A percentile compares a stretch with the other conserved stretches of the same genome.
phyloP scores from a whole-genome alignment of 37 sponge, comb jelly and placozoan genomes.

The Geodia barretti region DNA sequence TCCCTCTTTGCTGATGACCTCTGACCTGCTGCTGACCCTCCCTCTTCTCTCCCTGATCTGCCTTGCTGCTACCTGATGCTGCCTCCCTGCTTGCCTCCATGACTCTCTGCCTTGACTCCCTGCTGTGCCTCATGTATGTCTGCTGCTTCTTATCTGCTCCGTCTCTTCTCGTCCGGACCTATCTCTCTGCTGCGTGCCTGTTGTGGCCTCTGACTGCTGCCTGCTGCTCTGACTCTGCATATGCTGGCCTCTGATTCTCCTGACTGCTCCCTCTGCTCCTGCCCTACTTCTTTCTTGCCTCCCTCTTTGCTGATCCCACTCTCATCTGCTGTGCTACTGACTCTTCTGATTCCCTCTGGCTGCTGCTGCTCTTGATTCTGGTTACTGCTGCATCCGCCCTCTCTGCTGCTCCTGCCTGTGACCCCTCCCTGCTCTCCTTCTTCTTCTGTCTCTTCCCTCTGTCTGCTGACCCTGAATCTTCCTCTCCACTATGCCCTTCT shows the following conservation, averaged over 20 bases:
- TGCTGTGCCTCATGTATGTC: background rate
- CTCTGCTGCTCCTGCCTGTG: background rate
- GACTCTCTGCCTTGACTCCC: background rate
- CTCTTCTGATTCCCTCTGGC: background rate
- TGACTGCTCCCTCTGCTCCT: background rate
- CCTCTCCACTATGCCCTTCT: background rate
- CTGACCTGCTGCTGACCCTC: background rate
- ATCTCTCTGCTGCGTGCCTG: background rate
- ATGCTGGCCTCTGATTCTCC: background rate
- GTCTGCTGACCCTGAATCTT: background rate
- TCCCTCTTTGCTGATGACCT: background rate
- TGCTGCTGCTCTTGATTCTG: background rate
- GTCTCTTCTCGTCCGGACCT: background rate
- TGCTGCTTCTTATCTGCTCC: background rate
- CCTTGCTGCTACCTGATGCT: background rate
- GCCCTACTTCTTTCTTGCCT: background rate
- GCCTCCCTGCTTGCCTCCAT: background rate
- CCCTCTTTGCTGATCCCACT: background rate
- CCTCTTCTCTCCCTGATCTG: background rate
- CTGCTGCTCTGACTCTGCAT: background rate
- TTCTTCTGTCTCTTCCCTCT: background rate
- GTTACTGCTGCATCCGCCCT: background rate
- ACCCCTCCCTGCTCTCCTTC: background rate
- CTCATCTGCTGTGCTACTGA: background rate
- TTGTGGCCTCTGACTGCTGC: background rate